Percentiles rank a stretch among this genome's conserved stretches.
These are phyloP conservation scores for Chouioia cunea DNA, from an alignment of 2,888 invertebrate species.

Conservation along the genomic window DNA sequence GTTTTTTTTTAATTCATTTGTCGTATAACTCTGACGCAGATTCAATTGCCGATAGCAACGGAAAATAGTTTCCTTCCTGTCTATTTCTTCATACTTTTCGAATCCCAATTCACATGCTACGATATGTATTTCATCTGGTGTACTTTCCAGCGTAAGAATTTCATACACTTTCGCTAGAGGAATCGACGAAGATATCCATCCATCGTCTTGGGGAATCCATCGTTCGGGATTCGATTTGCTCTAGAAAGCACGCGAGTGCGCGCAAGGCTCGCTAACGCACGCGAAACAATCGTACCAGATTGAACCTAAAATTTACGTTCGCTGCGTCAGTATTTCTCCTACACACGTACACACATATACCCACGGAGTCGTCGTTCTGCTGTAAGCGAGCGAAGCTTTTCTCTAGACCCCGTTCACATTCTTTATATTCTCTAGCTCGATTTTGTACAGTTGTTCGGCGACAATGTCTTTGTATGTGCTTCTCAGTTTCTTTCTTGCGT, in stretches of 20 bases:
- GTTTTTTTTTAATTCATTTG: slow-evolving; percentile 1
- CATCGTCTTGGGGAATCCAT: slow-evolving; percentile 37
- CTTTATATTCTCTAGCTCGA: slow-evolving; percentile 5
- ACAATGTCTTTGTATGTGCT: slow-evolving; percentile 25
- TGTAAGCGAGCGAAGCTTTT: slow-evolving; percentile 8
- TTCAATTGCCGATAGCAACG: too few species aligned
- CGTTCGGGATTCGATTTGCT: slow-evolving; percentile 43
- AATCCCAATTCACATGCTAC: too few species aligned
- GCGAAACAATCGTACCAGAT: slow-evolving; percentile 45
- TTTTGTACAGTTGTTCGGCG: slow-evolving; percentile 8
- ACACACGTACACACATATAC: neutral
- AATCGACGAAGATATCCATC: slow-evolving; percentile 29
- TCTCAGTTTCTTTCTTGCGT: neutral
- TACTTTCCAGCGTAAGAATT: too few species aligned
- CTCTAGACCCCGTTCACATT: neutral
- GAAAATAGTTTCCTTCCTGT: too few species aligned
- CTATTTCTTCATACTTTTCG: too few species aligned
- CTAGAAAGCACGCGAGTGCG: neutral
- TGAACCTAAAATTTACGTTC: slow-evolving; percentile 47
- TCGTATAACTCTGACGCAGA: neutral
- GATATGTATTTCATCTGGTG: too few species aligned
- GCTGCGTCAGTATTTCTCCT: slow-evolving; percentile 27
- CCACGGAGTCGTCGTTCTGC: neutral
- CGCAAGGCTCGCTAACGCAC: slow-evolving; percentile 30
- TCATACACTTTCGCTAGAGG: too few species aligned